Evolutionary conservation across 2,888 invertebrate genomes (phyloP), one percentile per base, ranked within the genome.

Genomic region (Lasioglossum malachurum): DNA sequence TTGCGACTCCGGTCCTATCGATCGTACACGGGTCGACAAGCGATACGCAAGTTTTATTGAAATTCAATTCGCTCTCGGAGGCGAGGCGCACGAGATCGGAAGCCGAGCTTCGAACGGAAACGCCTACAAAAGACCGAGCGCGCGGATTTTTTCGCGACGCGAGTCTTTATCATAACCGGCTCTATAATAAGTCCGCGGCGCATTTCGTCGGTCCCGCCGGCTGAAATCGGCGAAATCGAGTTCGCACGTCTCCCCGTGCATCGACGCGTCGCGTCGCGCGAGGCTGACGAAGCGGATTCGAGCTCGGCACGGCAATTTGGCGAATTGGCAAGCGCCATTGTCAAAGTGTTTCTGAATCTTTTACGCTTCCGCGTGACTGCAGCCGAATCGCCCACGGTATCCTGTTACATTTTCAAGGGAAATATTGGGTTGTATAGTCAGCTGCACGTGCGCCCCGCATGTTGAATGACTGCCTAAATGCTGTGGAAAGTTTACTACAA

Each of bases 31-130:
- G 16, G 46, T 57, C 69, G 74, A 75, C 82, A 71, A 81, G 31
- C 83, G 82, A 72, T 60, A 75, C 67, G 72, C 75, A 82, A 81
- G 75, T 81, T 82, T 75, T 83, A 83, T 83, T 75, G 75, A 83
- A 82, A 77, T 67, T 77, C 83, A 72, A 82, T 84, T 75, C 71
- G 60, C 19, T 4, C 19, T 4, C 53, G 23, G 8, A 35, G 67
- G 5, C 53, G 53, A 3, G n/a, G 3, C 2, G n/a, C 57, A n/a
- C 53, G 57, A n/a, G 19, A 31, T 8, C 31, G 31, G 31, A 64
- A 64, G 64, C 19, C 64, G 64, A 16, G 64, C 31, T 16, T 16
- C 64, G 27, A 16, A 8, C 69, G 64, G 31, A 53, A 67, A 44
- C 35, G 38, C 53, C 73, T 23, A 38, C 72, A 38, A 82, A 83